Base-by-base conservation (phyloP, 2,797 vertebrate genomes). In the Sus cebifrons region DNA sequence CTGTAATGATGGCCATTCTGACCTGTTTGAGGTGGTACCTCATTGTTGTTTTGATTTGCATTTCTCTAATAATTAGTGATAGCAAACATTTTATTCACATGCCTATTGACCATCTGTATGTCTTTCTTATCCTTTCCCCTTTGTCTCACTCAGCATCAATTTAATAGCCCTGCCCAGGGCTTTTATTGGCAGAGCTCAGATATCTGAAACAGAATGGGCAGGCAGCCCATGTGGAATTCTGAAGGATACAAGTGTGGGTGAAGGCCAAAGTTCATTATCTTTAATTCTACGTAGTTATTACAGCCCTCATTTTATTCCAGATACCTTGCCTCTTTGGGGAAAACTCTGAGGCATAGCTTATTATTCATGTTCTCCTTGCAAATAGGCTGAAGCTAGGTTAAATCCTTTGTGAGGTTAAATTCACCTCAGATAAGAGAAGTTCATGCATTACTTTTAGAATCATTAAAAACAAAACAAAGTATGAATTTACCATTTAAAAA, bases 401-500 rank as follows among this genome's bases (percentile, higher is more conserved):
- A 93, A 54, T 79, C 29, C 54, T 78, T 13, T 20, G 21, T 16
- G 52, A 60, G 74, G 36, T 78, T 25, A 78, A 84, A 75, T 75
- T 14, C 18, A 58, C 29, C 12, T 93, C 11, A 44, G 18, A 65
- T 54, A 88, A 60, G 17, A 78, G 23, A 73, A 23, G n/a, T 17
- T 74, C 44, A 25, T 68, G 23, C 14, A 29, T 79, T 94, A 70
- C 15, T 73, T 92, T 89, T 67, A 91, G 27, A 82, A 81, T 65
- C 86, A 52, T 79, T 73, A 58, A 82, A 65, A 54, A 56, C 17
- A 27, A 52, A 73, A 58, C 11, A 60, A 44, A 32, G 27, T 15
- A 84, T 2, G 23, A n/a, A 56, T 74, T 85, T 85, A 44, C 5
- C 13, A 27, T 93, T 95, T 89, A 85, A 94, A 83, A 68, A 83